phyloP scores from a whole-genome alignment of 1,140 invertebrate species.

The Laupala kohalensis region DNA sequence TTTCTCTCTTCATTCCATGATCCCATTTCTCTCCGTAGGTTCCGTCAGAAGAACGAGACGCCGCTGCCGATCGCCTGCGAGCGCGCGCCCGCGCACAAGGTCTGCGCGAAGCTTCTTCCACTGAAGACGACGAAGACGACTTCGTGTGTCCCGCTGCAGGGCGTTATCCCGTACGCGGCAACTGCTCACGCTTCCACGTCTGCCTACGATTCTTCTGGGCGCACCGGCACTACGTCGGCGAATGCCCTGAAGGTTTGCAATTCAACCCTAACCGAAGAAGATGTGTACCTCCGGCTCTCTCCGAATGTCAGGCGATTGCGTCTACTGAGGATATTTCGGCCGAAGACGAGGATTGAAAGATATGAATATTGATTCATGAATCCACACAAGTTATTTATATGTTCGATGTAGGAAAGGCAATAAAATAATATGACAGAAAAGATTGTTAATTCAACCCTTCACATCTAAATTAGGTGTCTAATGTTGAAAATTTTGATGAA shows the following conservation, averaged over 20 bases:
- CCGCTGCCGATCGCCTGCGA: too few species aligned
- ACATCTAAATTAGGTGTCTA: too few species aligned
- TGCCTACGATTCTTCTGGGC: neutral
- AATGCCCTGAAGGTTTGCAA: neutral
- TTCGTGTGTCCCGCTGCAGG: neutral
- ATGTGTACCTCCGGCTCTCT: neutral
- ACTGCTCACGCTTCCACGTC: neutral
- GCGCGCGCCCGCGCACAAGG: too few species aligned
- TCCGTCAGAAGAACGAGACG: too few species aligned
- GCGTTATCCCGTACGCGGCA: neutral
- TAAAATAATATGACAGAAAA: too few species aligned
- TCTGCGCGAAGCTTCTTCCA: neutral
- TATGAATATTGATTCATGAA: too few species aligned
- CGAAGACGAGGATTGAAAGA: neutral
- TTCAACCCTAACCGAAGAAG: neutral
- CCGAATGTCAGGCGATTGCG: neutral
- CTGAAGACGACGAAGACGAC: neutral
- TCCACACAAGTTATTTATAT: too few species aligned
- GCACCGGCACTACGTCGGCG: neutral
- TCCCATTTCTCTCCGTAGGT: too few species aligned
- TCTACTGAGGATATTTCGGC: neutral
- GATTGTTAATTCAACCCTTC: too few species aligned
- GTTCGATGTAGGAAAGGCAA: too few species aligned
- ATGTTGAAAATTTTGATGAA: too few species aligned
- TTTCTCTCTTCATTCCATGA: too few species aligned